phyloP scores from a whole-genome alignment of 2,888 invertebrate species.

The Rambutsinella grinnellia region DNA sequence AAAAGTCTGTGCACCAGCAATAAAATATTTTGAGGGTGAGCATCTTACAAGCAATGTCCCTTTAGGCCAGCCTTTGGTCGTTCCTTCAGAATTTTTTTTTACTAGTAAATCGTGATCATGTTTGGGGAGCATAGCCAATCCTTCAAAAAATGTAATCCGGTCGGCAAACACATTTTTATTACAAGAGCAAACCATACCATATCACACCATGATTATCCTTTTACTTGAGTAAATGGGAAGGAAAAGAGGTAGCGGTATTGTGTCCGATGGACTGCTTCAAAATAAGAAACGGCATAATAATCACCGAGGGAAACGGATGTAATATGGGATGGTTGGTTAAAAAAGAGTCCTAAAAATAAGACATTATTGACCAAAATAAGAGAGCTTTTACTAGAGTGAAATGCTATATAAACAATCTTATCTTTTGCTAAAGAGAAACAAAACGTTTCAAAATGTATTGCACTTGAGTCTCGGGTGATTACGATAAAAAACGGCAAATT shows the following conservation, averaged over 20 bases:
- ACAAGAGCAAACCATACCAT: neutral
- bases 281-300: conserved; percentile 15
- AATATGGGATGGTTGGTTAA: neutral
- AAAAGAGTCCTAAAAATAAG: conserved; percentile 1
- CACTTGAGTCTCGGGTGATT: too few relatives aligned
- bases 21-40: too few relatives aligned
- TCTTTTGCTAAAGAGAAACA: neutral
- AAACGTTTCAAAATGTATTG: neutral
- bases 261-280: conserved; percentile 45
- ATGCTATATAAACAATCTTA: neutral
- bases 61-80: conserved; percentile 26
- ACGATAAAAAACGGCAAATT: too few relatives aligned
- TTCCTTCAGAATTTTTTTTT: neutral
- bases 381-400: neutral
- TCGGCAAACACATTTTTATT: conserved; percentile 38
- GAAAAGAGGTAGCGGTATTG: conserved; percentile 41
- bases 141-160: conserved; percentile 40
- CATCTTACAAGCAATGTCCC: too few relatives aligned
- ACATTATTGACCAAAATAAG: conserved; percentile 7
- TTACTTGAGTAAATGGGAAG: neutral
- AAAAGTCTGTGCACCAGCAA: too few relatives aligned
- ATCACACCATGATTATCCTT: conserved; percentile 4
- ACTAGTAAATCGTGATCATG: conserved; percentile 2
- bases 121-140: conserved; percentile 28
- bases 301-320: conserved; percentile 29